Percentiles rank a stretch among this genome's conserved stretches.
Evolutionary conservation across 2,797 vertebrate genomes (phyloP).

Genomic region (Dryobates pubescens): DNA sequence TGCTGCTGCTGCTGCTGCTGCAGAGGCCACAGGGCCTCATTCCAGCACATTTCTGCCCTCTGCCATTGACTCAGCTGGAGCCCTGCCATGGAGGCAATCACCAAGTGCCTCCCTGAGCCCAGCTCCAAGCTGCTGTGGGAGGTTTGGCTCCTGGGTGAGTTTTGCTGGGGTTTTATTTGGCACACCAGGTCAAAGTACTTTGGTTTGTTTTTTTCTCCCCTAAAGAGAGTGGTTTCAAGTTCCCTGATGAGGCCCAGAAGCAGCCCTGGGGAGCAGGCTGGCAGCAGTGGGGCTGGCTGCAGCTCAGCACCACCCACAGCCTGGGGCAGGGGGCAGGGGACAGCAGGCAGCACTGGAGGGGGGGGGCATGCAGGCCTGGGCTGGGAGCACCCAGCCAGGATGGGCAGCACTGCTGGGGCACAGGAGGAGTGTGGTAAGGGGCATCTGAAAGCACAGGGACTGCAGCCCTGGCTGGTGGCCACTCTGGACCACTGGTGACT

Average conservation of each 20-base stretch:
- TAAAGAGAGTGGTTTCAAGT: neutral
- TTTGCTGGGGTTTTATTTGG: neutral
- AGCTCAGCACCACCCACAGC: neutral
- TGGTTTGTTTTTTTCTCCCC: neutral
- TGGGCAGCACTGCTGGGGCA: neutral
- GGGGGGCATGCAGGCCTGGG: neutral
- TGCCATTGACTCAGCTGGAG: neutral
- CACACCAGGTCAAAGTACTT: neutral
- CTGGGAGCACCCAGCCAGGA: neutral
- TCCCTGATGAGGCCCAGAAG: neutral
- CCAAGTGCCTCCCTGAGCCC: neutral
- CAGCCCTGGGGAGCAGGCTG: neutral
- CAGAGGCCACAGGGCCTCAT: neutral
- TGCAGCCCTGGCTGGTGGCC: neutral
- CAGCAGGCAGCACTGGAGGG: neutral
- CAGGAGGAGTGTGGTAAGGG: accelerated
- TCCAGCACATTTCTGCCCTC: neutral
- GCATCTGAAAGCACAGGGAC: neutral
- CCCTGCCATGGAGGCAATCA: slow-evolving; percentile 2
- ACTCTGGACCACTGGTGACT: neutral
- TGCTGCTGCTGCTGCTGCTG: slow-evolving; percentile 17
- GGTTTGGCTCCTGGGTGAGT: slow-evolving; percentile 20
- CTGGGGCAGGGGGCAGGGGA: accelerated
- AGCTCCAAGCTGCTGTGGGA: slow-evolving; percentile 8
- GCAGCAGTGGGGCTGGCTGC: neutral